Evolutionary conservation across 2,888 invertebrate genomes (phyloP), one percentile per base, ranked within the genome.

Genomic region (Synergus laeviventris): DNA sequence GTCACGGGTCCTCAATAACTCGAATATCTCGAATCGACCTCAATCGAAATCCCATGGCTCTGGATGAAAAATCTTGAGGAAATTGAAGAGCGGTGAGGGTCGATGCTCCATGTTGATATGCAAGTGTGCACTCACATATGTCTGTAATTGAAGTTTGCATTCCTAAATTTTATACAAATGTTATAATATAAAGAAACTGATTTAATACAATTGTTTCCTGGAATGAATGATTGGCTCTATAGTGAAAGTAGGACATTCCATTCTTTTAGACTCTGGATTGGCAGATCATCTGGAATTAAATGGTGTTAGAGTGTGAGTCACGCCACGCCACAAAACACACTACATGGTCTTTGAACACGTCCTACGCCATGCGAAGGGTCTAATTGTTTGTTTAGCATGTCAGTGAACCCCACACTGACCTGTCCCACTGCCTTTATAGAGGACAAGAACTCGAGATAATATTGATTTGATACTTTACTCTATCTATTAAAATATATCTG

Each of bases 381-480:
- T 70, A 49, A 70, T 70, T 70, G 70, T 70, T 70, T 70, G 70
- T 49, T 70, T 70, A 49, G 31, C 49, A 36, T 36, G 70, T 70
- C 49, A 70, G 49, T 9, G 49, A 70, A 31, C 70, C 31, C 70
- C 24, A 21, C 24, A 70, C 70, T 70, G 70, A 70, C 70, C 70
- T 45, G 24, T 49, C 70, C 45, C 31, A 49, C n/a, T 49, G 45
- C 12, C 21, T 59, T 14, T 4, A 24, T 3, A n/a, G 9, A 11
- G 21, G 36, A 36, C 12, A 49, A 31, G 49, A 31, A n/a, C 31
- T 70, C 49, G 49, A 66, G 45, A 42, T 21, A 64, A 42, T 64
- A 21, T 39, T 42, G 11, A 14, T 24, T 5, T 42, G 16, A 21
- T 21, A 12, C 9, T 14, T 24, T 24, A 45, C 39, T 42, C 45